Evolutionary conservation across 64 coral and sea anemone genomes (phyloP).

Genomic region (Trachythela sp.): DNA sequence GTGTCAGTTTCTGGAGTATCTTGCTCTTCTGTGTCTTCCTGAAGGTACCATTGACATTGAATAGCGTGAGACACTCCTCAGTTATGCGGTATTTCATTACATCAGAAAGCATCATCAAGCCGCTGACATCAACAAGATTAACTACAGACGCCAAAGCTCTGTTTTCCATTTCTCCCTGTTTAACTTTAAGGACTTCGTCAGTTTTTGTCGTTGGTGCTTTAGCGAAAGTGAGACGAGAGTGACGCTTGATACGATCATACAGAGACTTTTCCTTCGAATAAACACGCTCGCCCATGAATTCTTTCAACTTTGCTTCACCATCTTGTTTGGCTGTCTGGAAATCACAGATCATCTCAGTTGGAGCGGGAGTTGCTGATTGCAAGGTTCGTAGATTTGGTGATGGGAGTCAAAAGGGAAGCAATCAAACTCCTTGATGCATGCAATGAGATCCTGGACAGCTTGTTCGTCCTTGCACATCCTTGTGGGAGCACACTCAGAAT

Average conservation of each 20-base stretch:
- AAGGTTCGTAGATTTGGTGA: conserved; percentile 26
- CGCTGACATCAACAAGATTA: conserved; percentile 18
- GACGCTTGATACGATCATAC: conserved; percentile 6
- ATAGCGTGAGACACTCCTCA: neutral
- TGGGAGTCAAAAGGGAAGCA: conserved; percentile 23
- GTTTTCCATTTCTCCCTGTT: conserved; percentile 10
- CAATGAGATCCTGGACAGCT: conserved; percentile 27
- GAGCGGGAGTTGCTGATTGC: conserved; percentile 15
- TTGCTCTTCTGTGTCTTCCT: conserved; percentile 27
- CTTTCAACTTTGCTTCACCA: conserved; percentile 33
- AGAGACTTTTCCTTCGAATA: conserved; percentile 17
- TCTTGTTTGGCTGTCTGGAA: conserved; percentile 18
- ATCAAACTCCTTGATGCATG: conserved; percentile 32
- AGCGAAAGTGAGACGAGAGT: neutral
- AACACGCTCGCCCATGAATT: conserved; percentile 1
- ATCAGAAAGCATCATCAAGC: neutral
- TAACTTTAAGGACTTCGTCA: neutral
- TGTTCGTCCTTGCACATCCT: neutral
- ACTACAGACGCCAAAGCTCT: neutral
- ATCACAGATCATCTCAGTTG: no score
- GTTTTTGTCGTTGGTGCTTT: neutral
- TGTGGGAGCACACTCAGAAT: neutral
- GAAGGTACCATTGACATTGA: neutral
- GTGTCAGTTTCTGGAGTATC: conserved; percentile 4
- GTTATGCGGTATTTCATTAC: conserved; percentile 16